Evolutionary conservation across 2,888 invertebrate genomes (phyloP).

Genomic region (Thymelicus sylvestris): DNA sequence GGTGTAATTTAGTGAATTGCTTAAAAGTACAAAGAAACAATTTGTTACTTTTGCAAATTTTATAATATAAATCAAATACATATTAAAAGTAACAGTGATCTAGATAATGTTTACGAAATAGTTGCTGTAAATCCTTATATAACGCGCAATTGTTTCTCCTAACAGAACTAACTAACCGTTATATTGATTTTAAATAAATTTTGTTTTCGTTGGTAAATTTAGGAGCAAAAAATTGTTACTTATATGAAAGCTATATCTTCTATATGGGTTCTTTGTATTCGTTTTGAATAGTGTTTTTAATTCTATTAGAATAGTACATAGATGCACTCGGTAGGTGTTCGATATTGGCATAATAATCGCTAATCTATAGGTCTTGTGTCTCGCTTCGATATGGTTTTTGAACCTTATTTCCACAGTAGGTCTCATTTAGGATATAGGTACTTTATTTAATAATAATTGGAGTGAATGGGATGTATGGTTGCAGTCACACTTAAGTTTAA

Average conservation of each 20-base stretch:
- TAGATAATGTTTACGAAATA: slow-evolving; percentile 80
- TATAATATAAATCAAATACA: slow-evolving; percentile 84
- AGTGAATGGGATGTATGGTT: slow-evolving; percentile 72
- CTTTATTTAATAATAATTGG: slow-evolving; percentile 68
- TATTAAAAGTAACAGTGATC: slow-evolving; percentile 71
- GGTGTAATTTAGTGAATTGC: slow-evolving; percentile 87
- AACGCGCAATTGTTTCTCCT: slow-evolving; percentile 65
- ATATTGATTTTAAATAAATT: slow-evolving; percentile 63
- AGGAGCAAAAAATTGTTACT: slow-evolving; percentile 75
- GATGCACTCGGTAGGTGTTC: slow-evolving; percentile 60
- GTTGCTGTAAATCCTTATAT: slow-evolving; percentile 76
- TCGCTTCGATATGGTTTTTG: slow-evolving; percentile 67
- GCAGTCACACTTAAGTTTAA: slow-evolving; percentile 75
- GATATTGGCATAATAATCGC: slow-evolving; percentile 68
- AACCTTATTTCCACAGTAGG: slow-evolving; percentile 69
- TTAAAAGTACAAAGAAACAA: slow-evolving; percentile 88
- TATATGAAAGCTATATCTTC: slow-evolving; percentile 69
- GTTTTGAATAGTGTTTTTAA: slow-evolving; percentile 60
- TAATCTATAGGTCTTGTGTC: slow-evolving; percentile 63
- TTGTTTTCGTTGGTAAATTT: slow-evolving; percentile 72
- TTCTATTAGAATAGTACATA: slow-evolving; percentile 63
- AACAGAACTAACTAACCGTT: slow-evolving; percentile 58
- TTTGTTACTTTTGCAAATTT: slow-evolving; percentile 90
- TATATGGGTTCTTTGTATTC: slow-evolving; percentile 65
- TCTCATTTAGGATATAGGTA: slow-evolving; percentile 67